Conservation (phyloP, 2,113 vertebrate species). For the Bostrychus sinensis region DNA sequence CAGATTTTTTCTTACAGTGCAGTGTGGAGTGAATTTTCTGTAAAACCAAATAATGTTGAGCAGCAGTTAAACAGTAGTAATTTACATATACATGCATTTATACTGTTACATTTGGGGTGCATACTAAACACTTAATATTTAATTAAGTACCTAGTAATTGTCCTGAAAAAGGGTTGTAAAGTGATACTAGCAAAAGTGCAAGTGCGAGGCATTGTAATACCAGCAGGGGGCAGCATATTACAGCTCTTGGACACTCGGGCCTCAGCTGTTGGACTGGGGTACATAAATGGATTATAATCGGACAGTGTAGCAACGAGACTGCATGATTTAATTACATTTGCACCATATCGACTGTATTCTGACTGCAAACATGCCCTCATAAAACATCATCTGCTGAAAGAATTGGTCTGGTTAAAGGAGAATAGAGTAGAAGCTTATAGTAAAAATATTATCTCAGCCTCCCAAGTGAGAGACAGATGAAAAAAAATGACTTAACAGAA, state of each 20-base stretch:
- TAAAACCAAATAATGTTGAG: no score
- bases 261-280: conserved; percentile 17
- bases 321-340: conserved; percentile 35
- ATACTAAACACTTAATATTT: no score
- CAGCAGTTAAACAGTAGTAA: no score
- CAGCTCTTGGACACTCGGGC: conserved; percentile 14
- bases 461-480: conserved; percentile 29
- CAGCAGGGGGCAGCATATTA: conserved; percentile 61
- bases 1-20: no score
- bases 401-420: conserved; percentile 24
- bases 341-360: conserved; percentile 35
- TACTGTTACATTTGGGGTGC: no score
- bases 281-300: conserved; percentile 48
- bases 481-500: conserved; percentile 11
- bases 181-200: neutral
- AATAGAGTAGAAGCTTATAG: conserved; percentile 56
- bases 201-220: conserved; percentile 12
- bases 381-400: conserved; percentile 34
- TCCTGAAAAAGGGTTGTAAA: no score
- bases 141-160: no score
- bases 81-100: no score
- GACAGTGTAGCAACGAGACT: conserved; percentile 32
- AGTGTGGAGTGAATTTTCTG: no score
- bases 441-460: conserved; percentile 67
- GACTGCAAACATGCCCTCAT: conserved; percentile 29